phyloP scores from a whole-genome alignment of 2,888 invertebrate species.

The Micropterix aruncella region DNA sequence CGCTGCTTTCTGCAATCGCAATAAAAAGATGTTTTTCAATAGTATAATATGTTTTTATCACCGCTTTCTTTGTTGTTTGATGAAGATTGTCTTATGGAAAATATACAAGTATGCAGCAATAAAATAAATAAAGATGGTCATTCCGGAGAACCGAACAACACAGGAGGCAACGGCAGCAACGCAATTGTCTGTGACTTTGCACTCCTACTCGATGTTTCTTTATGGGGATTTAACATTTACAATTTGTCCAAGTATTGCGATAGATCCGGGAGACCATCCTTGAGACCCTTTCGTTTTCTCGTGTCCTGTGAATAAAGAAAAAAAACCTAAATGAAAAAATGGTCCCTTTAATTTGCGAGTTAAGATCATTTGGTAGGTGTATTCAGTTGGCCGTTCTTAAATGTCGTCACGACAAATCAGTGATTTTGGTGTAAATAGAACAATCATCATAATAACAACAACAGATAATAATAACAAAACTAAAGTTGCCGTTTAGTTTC shows the following conservation, averaged over 20 bases:
- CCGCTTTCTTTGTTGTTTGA: background rate
- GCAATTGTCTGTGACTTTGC: background rate
- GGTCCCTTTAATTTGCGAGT: too few relatives aligned
- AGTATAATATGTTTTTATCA: background rate
- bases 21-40: too few relatives aligned
- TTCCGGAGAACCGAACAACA: too few relatives aligned
- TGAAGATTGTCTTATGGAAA: background rate
- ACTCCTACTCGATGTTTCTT: background rate
- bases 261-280: slow-evolving; percentile 93
- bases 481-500: too few relatives aligned
- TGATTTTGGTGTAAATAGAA: too few relatives aligned
- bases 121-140: background rate
- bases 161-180: background rate
- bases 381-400: too few relatives aligned
- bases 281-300: slow-evolving; percentile 98
- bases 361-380: too few relatives aligned
- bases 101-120: background rate
- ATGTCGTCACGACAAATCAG: too few relatives aligned
- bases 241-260: slow-evolving; percentile 96
- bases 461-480: too few relatives aligned
- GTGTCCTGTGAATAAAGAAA: slow-evolving; percentile 56
- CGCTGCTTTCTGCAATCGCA: too few relatives aligned
- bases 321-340: too few relatives aligned
- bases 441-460: too few relatives aligned
- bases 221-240: slow-evolving; percentile 48